Evolutionary conservation across 1,140 invertebrate genomes (phyloP), one percentile per base, ranked within the genome.

Genomic region (Penaeus japonicus): DNA sequence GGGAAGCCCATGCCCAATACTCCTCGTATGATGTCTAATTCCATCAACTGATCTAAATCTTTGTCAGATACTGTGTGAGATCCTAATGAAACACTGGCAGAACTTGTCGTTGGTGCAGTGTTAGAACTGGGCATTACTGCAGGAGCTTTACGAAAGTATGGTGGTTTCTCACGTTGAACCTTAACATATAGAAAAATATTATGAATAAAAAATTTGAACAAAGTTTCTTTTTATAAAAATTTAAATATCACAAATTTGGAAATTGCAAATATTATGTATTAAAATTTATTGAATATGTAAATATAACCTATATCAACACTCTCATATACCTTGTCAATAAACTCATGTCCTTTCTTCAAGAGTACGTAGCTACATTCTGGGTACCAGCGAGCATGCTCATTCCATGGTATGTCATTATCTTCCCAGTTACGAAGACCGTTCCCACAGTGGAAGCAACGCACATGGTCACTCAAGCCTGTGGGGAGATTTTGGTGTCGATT

Each of bases 381-480:
- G 93, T 97, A 98, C 96, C 96, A 98, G 91, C 95, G 94, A 18
- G 96, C 97, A 93, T 99, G 98, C 92, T 98, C 97, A 70, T 94
- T 93, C 97, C 97, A 98, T 18, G 97, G 96, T 92, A 97, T 95
- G 92, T 98, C 97, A 24, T 94, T 94, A 55, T 94, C 93, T 92
- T 97, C 95, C 97, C 97, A 99, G 91, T 96, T 95, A 89, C 95
- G 94, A 35, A 98, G 93, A 0, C 96, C 96, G 35, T 97, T 96
- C 92, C 97, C 96, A 93, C 98, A 99, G 93, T 97, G 96, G 93
- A 98, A 98, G 93, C 98, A 99, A 78, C 96, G 94, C 7, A 98
- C 97, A 93, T 96, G 94, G 92, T 96, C 96, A 24, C 92, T 92
- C 77, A 92, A 91, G 54, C 94, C 95, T 93, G 91, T 88, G 86